Evolutionary conservation across 2,888 invertebrate species (phyloP), one percentile per base, ranked within the genome.

Genomic region (Temnothorax ravouxi): DNA sequence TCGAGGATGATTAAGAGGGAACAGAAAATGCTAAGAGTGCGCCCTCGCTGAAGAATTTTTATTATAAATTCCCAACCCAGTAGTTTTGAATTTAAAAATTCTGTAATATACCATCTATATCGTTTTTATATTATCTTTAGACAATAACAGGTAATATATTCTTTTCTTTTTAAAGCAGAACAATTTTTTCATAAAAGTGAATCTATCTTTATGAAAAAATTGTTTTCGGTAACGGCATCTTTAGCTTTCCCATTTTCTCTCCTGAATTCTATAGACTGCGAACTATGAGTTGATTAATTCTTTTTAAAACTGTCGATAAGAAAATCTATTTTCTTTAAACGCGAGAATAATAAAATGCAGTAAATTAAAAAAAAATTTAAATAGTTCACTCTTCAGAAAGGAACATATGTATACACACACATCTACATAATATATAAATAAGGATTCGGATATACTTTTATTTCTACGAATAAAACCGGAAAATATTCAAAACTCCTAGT

Each of bases 131-230:
- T 76, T 64, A 64, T 34, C 21, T 47, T 62, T 38, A 38, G 5
- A 5, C 15, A 61, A 61, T 74, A 61, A 74, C 61, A 29, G 15
- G 44, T 74, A 34, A 74, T 74, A 47, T 72, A 41, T 74, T 47
- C n/a, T 74, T 61, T 11, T 75, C 25, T 75, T 74, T 61, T 76
- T 62, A 76, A 75, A 75, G 75, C 50, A 5, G 62, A 50, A 64
- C 47, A 64, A 50, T 62, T 29, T 74, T 61, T 47, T 21, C 62
- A 56, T 72, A 25, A 44, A 72, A 41, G 18, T 34, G 25, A 75
- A 47, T 50, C 62, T 54, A 15, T 56, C 21, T 76, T 29, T 21
- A 18, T 38, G 47, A 34, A 76, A 64, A 76, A 15, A 50, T 34
- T 25, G 21, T n/a, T 62, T 50, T 34, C 15, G 61, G 38, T 64